Evolutionary conservation across 2,888 invertebrate species (phyloP), one percentile per base, ranked within the genome.

Genomic region (Neelides folsomi): DNA sequence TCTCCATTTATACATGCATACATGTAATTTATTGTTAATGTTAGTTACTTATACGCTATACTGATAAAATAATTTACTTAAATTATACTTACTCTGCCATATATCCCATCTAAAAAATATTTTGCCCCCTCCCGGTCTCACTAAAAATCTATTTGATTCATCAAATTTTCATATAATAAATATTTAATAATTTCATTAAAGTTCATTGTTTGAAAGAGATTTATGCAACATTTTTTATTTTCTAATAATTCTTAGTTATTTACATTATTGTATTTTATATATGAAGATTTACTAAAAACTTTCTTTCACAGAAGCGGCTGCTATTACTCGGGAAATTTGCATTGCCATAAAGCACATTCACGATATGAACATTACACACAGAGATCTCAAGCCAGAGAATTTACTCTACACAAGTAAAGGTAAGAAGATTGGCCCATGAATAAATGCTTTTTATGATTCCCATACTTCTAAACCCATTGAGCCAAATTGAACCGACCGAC

Each of bases 301-400:
- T 48, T 51, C 39, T 43, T 61, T 69, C 70, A 54, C 70, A 86
- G 92, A 92, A 72, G 90, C 89, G 47, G 89, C 90, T 43, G 82
- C 87, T 76, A 86, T 97, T 67, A 94, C 97, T 84, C 83, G 86
- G 68, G 90, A 93, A 69, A 95, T 98, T 66, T 93, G 93, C 70
- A 82, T 86, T 44, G 95, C 97, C 0, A 89, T 97, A 1, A 83
- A 86, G 57, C 89, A 86, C 71, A 76, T 98, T 47, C 98, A 98
- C 74, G 83, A 86, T 68, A 81, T 84, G 68, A 85, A 93, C 72
- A 94, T 97, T 62, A 97, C 97, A 34, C 97, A 98, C 71, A 77
- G 97, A 58, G 97, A 98, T 74, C 80, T 98, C 64, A 98, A 98
- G 72, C 94, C 94, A 0, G 97, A 97, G 74, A 98, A 98, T 74